Base-by-base conservation (phyloP, 2,888 invertebrate species). In the Drosophila seclusa region DNA sequence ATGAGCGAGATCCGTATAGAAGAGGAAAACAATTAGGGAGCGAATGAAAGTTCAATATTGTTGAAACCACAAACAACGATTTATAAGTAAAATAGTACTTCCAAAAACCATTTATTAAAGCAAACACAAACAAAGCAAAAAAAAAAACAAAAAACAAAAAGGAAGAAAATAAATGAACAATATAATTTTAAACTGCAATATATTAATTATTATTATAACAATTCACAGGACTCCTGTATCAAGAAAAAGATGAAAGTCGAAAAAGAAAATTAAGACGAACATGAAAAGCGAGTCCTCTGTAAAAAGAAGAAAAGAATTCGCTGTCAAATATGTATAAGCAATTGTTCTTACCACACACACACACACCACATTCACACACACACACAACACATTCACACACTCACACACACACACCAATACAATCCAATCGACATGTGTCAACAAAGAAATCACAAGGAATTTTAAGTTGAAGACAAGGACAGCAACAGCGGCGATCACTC, bases 61-160 rank as follows among this genome's bases (percentile, higher is more conserved):
- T 74, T 71, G 68, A 68, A 74, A 54, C 50, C 58, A 36, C 50
- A 78, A 49, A 85, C 88, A 83, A 87, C 83, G 88, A 83, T 87
- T 57, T 57, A 66, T 55, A 64, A 61, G 86, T 58, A 87, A 83
- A 76, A 54, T 74, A 87, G 83, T 87, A 87, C 87, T 83, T 83
- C 87, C 87, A 87, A 65, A 66, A 63, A 66, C 54, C 40, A 65
- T 31, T 42, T 42, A 57, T 21, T 48, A 49, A 67, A 63, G 29
- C 38, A 68, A 65, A 36, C 57, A 68, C 32, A 71, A 65, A 38
- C 61, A 66, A 32, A 71, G 63, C 53, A 70, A 31, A 31, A 1
- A 5, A 57, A 18, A 29, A 31, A 69, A n/a, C n/a, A n/a, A n/a
- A 66, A 74, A 18, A 29, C 7, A 10, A 18, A 27, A 45, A 63